phyloP scores from a whole-genome alignment of 2,113 vertebrate genomes.

The Apistogramma diplotaenia region DNA sequence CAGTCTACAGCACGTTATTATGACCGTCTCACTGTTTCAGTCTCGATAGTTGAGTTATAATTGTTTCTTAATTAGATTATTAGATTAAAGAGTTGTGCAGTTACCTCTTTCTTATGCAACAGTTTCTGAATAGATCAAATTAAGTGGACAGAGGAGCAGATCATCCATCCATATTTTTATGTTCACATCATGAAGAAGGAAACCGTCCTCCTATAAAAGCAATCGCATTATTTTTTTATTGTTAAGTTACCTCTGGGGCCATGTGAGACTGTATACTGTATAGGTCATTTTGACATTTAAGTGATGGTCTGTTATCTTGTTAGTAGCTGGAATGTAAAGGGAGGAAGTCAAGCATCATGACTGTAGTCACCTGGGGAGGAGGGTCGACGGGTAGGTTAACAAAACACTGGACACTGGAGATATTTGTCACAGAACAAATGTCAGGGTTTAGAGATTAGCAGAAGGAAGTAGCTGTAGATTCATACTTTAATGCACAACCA shows the following conservation, averaged over 20 bases:
- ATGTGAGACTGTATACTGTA: rapidly evolving
- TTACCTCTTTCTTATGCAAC: neutral
- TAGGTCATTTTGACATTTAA: neutral
- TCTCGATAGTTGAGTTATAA: neutral
- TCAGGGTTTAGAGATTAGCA: too few relatives aligned
- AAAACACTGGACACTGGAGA: neutral
- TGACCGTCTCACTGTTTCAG: neutral
- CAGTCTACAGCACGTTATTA: neutral
- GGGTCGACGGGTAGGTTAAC: neutral
- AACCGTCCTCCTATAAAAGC: neutral
- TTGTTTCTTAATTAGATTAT: neutral
- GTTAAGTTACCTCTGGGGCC: neutral
- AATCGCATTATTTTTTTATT: neutral
- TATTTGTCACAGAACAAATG: too few relatives aligned
- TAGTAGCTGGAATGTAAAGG: neutral
- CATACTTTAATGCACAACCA: too few relatives aligned
- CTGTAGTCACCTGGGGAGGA: rapidly evolving
- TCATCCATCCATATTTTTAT: neutral
- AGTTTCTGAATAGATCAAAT: neutral
- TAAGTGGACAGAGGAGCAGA: neutral
- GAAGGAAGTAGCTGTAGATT: neutral
- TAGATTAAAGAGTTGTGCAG: neutral
- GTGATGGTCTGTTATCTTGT: neutral
- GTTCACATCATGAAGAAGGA: neutral
- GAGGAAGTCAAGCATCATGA: neutral